These are phyloP conservation scores for Strigamia transsilvanica DNA, from an alignment of 2,888 invertebrate species.

Conservation along the genomic window DNA sequence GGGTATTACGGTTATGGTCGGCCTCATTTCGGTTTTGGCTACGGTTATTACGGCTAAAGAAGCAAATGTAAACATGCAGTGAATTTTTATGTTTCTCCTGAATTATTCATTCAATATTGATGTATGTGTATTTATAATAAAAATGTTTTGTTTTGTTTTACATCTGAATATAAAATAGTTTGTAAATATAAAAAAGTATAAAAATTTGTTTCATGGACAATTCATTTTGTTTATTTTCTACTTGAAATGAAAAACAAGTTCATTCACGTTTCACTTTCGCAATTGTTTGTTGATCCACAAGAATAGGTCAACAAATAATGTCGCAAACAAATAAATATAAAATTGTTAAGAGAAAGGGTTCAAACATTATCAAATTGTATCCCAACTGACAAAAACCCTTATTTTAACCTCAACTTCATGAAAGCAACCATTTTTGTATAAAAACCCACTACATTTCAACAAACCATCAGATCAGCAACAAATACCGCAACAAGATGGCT, in stretches of 20 bases:
- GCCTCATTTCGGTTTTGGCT: neutral
- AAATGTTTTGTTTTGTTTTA: neutral
- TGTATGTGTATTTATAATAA: too few relatives aligned
- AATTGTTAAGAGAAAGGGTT: neutral
- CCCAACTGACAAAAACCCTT: neutral
- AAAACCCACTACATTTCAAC: neutral
- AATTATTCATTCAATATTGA: too few relatives aligned
- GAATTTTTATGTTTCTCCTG: too few relatives aligned
- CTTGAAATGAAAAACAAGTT: neutral
- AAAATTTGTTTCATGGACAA: too few relatives aligned
- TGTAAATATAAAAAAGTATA: too few relatives aligned
- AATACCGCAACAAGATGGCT: neutral
- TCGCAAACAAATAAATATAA: neutral
- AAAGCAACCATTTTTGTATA: neutral
- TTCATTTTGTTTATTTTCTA: too few relatives aligned
- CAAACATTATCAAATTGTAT: neutral
- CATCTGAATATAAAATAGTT: too few relatives aligned
- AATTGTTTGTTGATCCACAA: neutral
- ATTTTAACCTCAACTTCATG: neutral
- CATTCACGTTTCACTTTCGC: constrained; percentile 24
- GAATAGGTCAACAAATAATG: neutral
- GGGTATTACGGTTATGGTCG: neutral
- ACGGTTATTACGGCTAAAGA: neutral
- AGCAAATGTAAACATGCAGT: neutral
- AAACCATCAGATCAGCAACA: neutral